Evolutionary conservation across 2,113 vertebrate genomes (phyloP).

Genomic region (Puntigrus tetrazona): DNA sequence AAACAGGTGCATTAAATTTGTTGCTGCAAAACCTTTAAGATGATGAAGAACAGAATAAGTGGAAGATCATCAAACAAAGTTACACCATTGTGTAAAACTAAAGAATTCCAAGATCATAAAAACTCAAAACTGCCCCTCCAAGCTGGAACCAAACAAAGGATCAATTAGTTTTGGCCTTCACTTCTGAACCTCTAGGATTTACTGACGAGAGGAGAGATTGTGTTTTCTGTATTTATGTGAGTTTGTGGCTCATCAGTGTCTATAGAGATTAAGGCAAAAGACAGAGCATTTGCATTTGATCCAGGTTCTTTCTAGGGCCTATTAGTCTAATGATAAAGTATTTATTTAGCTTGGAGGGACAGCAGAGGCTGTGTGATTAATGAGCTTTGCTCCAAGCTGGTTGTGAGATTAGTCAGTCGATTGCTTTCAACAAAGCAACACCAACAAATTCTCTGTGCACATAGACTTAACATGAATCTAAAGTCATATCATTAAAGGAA

Average conservation of each 20-base stretch:
- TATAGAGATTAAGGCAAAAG: not conserved
- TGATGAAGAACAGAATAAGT: constrained; percentile 42
- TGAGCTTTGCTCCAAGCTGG: not conserved
- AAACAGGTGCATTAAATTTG: constrained; percentile 62
- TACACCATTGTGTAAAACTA: constrained; percentile 23
- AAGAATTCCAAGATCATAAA: constrained; percentile 40
- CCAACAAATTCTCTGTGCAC: not conserved
- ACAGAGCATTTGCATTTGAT: constrained; percentile 6
- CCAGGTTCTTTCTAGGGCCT: not conserved
- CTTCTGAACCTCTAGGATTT: not conserved
- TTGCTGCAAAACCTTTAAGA: constrained; percentile 23
- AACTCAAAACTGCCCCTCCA: not conserved
- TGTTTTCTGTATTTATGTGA: constrained; percentile 1
- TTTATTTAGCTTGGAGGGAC: constrained; percentile 56
- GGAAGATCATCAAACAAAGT: constrained; percentile 40
- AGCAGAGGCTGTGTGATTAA: constrained; percentile 52
- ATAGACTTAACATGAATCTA: constrained; percentile 10
- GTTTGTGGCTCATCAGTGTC: not conserved
- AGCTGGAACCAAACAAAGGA: constrained; percentile 30
- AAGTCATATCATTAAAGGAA: constrained; percentile 1
- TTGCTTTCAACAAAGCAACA: not conserved
- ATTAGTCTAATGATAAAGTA: constrained; percentile 13
- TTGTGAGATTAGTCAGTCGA: constrained; percentile 7
- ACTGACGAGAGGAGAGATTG: not conserved
- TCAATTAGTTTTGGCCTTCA: constrained; percentile 33